phyloP scores from a whole-genome alignment of 2,888 invertebrate genomes.

The Allygus modestus region DNA sequence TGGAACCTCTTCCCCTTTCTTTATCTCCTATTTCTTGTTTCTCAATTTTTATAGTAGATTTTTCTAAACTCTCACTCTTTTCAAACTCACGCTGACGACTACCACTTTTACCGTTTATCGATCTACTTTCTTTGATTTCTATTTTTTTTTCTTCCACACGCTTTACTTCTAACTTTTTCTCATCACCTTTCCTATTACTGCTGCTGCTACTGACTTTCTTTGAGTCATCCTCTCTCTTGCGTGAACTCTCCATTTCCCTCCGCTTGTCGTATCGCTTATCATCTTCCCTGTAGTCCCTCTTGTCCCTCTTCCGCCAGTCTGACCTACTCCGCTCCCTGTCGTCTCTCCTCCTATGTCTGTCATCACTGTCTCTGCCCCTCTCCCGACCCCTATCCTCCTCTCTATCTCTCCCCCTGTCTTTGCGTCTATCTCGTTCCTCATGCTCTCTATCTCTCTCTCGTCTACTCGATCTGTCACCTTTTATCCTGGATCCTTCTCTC shows the following conservation, averaged over 20 bases:
- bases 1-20: constrained; percentile 32
- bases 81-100: neutral
- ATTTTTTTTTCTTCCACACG: constrained; percentile 62
- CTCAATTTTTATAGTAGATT: constrained; percentile 1
- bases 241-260: constrained; percentile 56
- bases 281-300: constrained; percentile 57
- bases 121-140: constrained; percentile 53
- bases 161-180: constrained; percentile 64
- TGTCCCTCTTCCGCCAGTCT: constrained; percentile 63
- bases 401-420: constrained; percentile 63
- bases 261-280: constrained; percentile 57
- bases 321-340: constrained; percentile 47
- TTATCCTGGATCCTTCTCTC: constrained; percentile 65
- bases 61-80: constrained; percentile 55
- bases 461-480: constrained; percentile 65
- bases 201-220: constrained; percentile 57
- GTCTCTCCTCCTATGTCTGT: constrained; percentile 61
- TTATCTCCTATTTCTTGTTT: constrained; percentile 45
- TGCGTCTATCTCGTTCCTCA: constrained; percentile 61
- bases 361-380: constrained; percentile 63
- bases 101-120: constrained; percentile 30
- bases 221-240: constrained; percentile 61
- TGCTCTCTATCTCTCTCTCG: constrained; percentile 66
- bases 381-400: constrained; percentile 63
- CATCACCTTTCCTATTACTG: constrained; percentile 53